phyloP scores from a whole-genome alignment of 2,888 invertebrate species.

The Caenorhabditis afra region DNA sequence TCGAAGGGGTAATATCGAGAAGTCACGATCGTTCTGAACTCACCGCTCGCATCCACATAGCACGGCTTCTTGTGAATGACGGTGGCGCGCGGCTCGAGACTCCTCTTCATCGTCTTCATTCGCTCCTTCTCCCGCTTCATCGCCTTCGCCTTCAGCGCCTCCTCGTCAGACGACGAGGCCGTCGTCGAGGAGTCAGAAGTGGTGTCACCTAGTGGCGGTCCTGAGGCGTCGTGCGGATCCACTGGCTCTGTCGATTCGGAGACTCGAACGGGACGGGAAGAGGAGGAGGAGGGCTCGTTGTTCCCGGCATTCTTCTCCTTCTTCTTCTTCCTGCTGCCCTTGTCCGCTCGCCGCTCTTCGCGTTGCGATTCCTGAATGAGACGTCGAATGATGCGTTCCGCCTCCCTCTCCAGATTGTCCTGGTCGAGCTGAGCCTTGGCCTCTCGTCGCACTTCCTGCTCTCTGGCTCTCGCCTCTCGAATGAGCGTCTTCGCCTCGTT shows the following conservation, averaged over 20 bases:
- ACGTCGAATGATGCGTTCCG: conserved; percentile 44
- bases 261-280: neutral
- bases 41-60: conserved; percentile 34
- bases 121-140: conserved; percentile 31
- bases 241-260: neutral
- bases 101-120: conserved; percentile 37
- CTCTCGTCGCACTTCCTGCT: conserved; percentile 9
- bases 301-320: neutral
- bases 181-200: conserved; percentile 21
- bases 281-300: neutral
- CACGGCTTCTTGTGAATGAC: conserved; percentile 30
- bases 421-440: conserved; percentile 12
- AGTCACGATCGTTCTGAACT: neutral
- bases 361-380: conserved; percentile 36
- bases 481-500: conserved; percentile 21
- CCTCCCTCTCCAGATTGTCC: conserved; percentile 48
- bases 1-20: too few relatives aligned
- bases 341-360: conserved; percentile 11
- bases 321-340: neutral
- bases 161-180: conserved; percentile 33
- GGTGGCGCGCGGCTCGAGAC: conserved; percentile 25
- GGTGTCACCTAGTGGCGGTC: conserved; percentile 2
- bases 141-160: conserved; percentile 18
- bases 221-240: conserved; percentile 9
- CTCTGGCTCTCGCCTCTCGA: neutral